Conservation (phyloP, 64 coral and sea anemone genomes). For the Porites australiensis region DNA sequence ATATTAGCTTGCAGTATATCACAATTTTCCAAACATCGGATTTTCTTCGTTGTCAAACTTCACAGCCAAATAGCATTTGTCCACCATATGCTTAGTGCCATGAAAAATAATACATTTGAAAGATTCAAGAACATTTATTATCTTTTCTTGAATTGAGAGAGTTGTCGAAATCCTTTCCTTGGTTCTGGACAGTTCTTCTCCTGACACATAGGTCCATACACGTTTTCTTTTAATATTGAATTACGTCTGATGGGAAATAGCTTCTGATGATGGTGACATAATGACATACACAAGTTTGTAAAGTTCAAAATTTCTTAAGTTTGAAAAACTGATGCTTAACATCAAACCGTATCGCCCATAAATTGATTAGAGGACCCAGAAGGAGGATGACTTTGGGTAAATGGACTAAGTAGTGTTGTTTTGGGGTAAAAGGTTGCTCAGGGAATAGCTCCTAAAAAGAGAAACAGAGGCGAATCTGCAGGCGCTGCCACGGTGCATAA, state of each 20-base stretch:
- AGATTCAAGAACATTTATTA: not conserved
- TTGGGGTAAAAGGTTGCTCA: conserved; percentile 44
- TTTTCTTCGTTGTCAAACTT: not conserved
- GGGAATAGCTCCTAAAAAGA: too few species aligned
- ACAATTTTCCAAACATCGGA: not conserved
- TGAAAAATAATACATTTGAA: conserved; percentile 15
- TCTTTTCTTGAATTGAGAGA: not conserved
- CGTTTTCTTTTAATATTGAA: conserved; percentile 6
- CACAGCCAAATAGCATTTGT: not conserved
- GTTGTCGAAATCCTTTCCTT: conserved; percentile 10
- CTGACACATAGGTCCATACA: conserved; percentile 14
- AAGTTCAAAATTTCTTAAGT: conserved; percentile 29
- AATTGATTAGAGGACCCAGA: conserved; percentile 62
- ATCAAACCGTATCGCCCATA: conserved; percentile 66
- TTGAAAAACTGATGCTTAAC: conserved; percentile 65
- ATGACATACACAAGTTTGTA: conserved; percentile 52
- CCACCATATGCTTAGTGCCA: conserved; percentile 34
- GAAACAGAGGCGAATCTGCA: too few species aligned
- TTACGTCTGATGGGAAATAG: not conserved
- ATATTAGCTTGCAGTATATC: not conserved
- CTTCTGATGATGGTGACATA: conserved; percentile 61
- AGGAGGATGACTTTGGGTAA: conserved; percentile 62
- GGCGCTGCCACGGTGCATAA: too few species aligned
- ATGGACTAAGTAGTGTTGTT: conserved; percentile 70
- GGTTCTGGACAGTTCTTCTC: not conserved